Evolutionary conservation across 2,888 invertebrate species (phyloP), one percentile per base, ranked within the genome.

Genomic region (Opisthograptis luteolata): DNA sequence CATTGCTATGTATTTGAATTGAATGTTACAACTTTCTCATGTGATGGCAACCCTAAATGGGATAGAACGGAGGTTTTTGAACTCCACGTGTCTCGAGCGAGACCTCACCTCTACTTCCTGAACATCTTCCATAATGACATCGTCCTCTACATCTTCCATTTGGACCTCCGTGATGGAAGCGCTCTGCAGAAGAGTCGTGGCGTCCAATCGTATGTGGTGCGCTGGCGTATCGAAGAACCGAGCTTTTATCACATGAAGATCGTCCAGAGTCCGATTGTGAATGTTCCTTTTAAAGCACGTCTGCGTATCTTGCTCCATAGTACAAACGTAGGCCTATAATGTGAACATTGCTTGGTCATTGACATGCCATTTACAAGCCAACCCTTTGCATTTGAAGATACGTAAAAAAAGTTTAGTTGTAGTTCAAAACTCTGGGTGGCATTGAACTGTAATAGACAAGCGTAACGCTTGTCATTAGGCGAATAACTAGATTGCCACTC

Each of bases 321-420:
- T 96, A 69, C 96, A 95, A 49, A 98, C 93, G 80, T 97, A 99
- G 10, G 97, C 97, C 98, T 98, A 76, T 7, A 79, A 79, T 17
- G 42, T 44, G 31, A 34, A 39, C 30, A 8, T 15, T 12, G 10
- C 7, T 1, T 15, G 22, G 14, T 34, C n/a, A 35, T 8, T 9
- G 8, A 31, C 15, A 25, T 20, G 7, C 3, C 20, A n/a, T n/a
- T n/a, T n/a, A n/a, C n/a, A n/a, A n/a, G n/a, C n/a, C n/a, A n/a
- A n/a, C n/a, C n/a, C n/a, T n/a, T n/a, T n/a, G n/a, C n/a, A n/a
- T n/a, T 3, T 20, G 20, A 17, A 17, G 5, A 5, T 17, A 17
- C 5, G 5, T 17, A 17, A 17, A 17, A 17, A 17, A 17, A 17
- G 17, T 17, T 17, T 17, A 17, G 17, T 3, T n/a, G n/a, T n/a